These are phyloP conservation scores for Leptobrachium ailaonicum DNA, from an alignment of 2,113 vertebrate genomes.

Conservation along the genomic window DNA sequence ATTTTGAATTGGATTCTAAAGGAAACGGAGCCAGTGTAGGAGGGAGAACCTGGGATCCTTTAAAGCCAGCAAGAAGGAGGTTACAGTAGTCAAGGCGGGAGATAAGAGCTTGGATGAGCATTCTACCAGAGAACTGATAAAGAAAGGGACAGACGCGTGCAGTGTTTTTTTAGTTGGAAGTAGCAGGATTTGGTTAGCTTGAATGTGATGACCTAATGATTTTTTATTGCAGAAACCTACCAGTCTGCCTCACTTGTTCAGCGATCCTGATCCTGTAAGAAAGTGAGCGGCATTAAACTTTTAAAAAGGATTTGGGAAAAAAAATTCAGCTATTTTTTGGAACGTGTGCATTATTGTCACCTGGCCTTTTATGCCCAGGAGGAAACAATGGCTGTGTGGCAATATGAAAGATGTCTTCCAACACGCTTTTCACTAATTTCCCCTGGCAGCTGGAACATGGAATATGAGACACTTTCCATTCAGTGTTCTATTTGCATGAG, in stretches of 20 bases:
- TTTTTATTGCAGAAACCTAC: not conserved
- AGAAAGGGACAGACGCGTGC: too few relatives aligned
- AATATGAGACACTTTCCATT: slow-evolving; percentile 36
- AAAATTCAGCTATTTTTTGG: not conserved
- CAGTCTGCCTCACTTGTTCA: not conserved
- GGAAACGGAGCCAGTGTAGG: too few relatives aligned
- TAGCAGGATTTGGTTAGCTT: too few relatives aligned
- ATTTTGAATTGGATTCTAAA: too few relatives aligned
- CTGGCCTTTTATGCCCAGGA: not conserved
- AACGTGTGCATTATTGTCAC: slow-evolving; percentile 1
- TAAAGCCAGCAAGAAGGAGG: too few relatives aligned
- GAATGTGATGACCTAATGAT: too few relatives aligned
- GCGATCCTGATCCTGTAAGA: not conserved
- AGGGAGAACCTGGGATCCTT: too few relatives aligned
- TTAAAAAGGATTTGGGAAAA: not conserved
- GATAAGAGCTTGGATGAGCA: too few relatives aligned
- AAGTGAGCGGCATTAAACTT: not conserved
- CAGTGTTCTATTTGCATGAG: slow-evolving; percentile 16
- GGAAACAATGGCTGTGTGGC: slow-evolving; percentile 9
- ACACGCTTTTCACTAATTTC: slow-evolving; percentile 18
- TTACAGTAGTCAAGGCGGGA: too few relatives aligned
- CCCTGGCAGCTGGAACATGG: slow-evolving; percentile 25
- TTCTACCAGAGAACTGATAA: too few relatives aligned
- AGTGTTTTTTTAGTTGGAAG: too few relatives aligned
- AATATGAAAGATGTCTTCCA: slow-evolving; percentile 25